Percentiles rank a stretch among this genome's conserved stretches.
phyloP scores from a whole-genome alignment of 2,113 vertebrate species.

The Poeciliopsis retropinna region DNA sequence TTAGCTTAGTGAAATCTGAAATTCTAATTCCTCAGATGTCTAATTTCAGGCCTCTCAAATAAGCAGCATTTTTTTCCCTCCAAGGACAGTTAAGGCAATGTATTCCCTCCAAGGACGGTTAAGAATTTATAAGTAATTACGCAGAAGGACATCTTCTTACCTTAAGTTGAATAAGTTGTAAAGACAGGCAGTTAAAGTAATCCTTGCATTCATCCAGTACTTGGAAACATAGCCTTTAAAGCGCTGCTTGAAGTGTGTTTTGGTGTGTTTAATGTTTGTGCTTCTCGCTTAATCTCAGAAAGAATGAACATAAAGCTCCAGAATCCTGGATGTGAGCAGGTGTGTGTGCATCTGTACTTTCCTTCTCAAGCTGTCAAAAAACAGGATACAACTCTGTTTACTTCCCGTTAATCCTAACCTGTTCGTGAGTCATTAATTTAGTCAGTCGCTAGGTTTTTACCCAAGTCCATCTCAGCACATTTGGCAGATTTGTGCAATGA shows the following conservation, averaged over 20 bases:
- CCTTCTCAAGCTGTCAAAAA: constrained; percentile 22
- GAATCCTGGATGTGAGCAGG: constrained; percentile 6
- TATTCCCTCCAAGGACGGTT: constrained; percentile 21
- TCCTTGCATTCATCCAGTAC: constrained; percentile 59
- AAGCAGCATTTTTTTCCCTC: constrained; percentile 50
- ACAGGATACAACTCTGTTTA: neutral
- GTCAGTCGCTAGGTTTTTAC: neutral
- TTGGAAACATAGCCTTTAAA: constrained; percentile 49
- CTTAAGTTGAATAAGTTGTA: constrained; percentile 61
- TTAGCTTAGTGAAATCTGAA: constrained; percentile 62
- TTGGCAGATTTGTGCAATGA: constrained; percentile 1
- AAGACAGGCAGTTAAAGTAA: constrained; percentile 66
- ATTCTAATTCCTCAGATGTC: constrained; percentile 63
- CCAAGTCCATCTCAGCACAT: neutral
- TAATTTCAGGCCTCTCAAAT: constrained; percentile 55
- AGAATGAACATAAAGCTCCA: neutral
- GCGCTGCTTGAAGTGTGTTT: constrained; percentile 24
- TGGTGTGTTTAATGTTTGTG: constrained; percentile 34
- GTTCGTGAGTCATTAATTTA: constrained; percentile 20
- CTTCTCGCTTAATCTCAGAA: constrained; percentile 23
- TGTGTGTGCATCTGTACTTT: constrained; percentile 10
- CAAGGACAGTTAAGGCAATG: constrained; percentile 46
- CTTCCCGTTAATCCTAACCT: constrained; percentile 19
- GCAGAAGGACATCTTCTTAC: constrained; percentile 68
- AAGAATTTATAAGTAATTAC: constrained; percentile 76